phyloP scores from a whole-genome alignment of 2,888 invertebrate species.

The Chrysodeixis includens region DNA sequence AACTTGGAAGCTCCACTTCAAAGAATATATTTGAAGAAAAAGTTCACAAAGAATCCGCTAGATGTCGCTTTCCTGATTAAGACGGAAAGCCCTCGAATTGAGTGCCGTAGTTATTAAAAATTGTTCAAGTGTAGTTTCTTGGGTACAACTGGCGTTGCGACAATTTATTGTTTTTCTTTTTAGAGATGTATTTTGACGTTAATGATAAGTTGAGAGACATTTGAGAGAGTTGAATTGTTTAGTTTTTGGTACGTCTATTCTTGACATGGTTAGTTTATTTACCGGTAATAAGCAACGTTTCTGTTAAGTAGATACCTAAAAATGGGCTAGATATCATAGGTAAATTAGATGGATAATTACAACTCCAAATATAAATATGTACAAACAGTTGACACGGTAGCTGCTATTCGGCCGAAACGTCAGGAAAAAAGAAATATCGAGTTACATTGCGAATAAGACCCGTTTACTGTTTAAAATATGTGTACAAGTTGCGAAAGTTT shows the following conservation, averaged over 20 bases:
- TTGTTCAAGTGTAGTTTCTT: constrained; percentile 42
- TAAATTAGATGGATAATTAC: no score
- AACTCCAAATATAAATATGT: no score
- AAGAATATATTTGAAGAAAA: constrained; percentile 46
- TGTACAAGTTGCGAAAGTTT: no score
- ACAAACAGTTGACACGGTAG: no score
- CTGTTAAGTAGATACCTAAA: no score
- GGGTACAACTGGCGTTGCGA: constrained; percentile 5
- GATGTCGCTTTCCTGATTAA: constrained; percentile 42
- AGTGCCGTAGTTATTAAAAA: constrained; percentile 53
- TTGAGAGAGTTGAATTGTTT: background rate
- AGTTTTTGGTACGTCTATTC: background rate
- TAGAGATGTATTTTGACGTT: background rate
- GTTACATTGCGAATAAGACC: no score
- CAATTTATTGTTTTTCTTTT: constrained; percentile 5
- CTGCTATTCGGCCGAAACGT: no score
- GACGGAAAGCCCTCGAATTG: constrained; percentile 30
- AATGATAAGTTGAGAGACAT: background rate
- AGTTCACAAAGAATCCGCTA: constrained; percentile 11
- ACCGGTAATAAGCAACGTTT: no score
- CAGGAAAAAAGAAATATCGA: no score
- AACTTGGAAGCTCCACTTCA: constrained; percentile 51
- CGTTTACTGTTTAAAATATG: no score
- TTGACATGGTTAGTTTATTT: no score
- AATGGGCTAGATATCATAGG: no score